phyloP scores from a whole-genome alignment of 2,888 invertebrate species.

The Lycia hirtaria region DNA sequence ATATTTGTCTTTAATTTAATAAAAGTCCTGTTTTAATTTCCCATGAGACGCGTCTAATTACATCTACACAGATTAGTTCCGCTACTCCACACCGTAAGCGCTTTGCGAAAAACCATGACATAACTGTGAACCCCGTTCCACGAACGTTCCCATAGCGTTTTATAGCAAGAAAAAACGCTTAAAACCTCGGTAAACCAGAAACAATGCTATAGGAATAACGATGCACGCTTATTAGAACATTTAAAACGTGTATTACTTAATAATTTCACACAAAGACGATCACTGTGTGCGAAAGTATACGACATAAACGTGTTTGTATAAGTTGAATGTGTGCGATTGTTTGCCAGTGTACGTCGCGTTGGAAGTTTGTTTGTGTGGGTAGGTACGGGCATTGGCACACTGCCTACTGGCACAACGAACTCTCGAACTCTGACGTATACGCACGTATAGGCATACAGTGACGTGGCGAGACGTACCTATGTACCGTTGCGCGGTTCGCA shows the following conservation, averaged over 20 bases:
- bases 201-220: slow-evolving; percentile 44
- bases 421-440: slow-evolving; percentile 70
- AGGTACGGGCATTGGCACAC: slow-evolving; percentile 75
- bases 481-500: slow-evolving; percentile 58
- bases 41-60: background rate
- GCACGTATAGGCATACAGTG: slow-evolving; percentile 54
- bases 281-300: slow-evolving; percentile 45
- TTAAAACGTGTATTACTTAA: slow-evolving; percentile 55
- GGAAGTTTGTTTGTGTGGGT: slow-evolving; percentile 46
- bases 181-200: slow-evolving; percentile 37
- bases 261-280: slow-evolving; percentile 46
- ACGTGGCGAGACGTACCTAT: slow-evolving; percentile 59
- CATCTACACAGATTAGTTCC: slow-evolving; percentile 46
- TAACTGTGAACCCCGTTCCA: slow-evolving; percentile 56
- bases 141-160: slow-evolving; percentile 54
- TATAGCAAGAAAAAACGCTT: slow-evolving; percentile 8
- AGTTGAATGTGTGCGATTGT: slow-evolving; percentile 3
- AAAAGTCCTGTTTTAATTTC: background rate
- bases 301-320: background rate
- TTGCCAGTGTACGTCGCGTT: slow-evolving; percentile 34
- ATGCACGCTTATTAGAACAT: slow-evolving; percentile 23
- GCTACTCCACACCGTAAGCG: slow-evolving; percentile 55
- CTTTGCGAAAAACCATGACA: slow-evolving; percentile 49
- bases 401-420: slow-evolving; percentile 84
- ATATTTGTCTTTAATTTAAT: background rate